Conservation (phyloP, 2,113 vertebrate species). For the Acanthochromis polyacanthus region DNA sequence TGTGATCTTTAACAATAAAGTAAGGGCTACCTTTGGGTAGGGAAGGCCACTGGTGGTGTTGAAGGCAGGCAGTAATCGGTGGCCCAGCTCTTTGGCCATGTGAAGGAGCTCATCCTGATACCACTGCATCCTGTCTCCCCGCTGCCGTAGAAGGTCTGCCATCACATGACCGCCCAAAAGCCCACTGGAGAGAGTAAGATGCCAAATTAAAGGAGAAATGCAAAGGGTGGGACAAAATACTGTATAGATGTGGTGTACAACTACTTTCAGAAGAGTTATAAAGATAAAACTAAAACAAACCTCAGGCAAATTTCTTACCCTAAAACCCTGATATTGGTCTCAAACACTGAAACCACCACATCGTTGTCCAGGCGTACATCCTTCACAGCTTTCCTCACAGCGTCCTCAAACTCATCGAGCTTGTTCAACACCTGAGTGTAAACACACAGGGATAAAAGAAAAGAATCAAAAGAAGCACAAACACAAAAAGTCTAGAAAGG, state of each 20-base stretch:
- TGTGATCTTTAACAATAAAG: conserved; percentile 9
- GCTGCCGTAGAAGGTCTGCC: conserved; percentile 93
- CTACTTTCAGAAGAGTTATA: too few relatives aligned
- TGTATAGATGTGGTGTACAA: too few relatives aligned
- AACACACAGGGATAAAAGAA: not conserved
- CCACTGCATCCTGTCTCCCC: conserved; percentile 94
- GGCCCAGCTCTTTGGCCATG: conserved; percentile 96
- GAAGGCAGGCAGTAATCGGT: conserved; percentile 96
- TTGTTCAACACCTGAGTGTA: conserved; percentile 84
- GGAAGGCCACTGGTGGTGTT: conserved; percentile 99
- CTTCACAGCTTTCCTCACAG: conserved; percentile 80
- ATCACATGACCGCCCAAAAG: conserved; percentile 97
- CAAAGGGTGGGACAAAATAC: too few relatives aligned
- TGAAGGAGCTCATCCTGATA: conserved; percentile 94
- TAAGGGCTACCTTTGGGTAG: conserved; percentile 91
- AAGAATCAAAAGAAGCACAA: not conserved
- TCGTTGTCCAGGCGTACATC: conserved; percentile 87
- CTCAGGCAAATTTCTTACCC: conserved; percentile 71
- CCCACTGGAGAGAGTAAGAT: conserved; percentile 83
- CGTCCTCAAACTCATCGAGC: conserved; percentile 88
- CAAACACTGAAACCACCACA: conserved; percentile 88
- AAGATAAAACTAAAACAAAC: too few relatives aligned
- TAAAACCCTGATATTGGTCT: conserved; percentile 89
- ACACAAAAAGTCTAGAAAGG: not conserved
- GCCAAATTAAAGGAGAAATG: not conserved